These are phyloP conservation scores for Oligia strigilis DNA, from an alignment of 2,888 invertebrate genomes.

Conservation along the genomic window DNA sequence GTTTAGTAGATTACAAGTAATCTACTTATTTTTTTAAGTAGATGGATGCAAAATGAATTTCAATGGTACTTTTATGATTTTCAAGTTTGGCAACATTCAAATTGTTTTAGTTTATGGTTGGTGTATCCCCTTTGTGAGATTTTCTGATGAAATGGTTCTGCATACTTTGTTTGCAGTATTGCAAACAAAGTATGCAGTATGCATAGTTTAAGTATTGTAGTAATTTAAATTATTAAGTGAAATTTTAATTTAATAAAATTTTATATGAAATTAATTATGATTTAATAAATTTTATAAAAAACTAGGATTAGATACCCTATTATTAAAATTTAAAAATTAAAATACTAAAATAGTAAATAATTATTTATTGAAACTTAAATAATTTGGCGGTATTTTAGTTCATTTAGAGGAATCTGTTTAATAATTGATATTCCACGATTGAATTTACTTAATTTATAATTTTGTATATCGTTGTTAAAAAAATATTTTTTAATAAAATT, in stretches of 20 bases:
- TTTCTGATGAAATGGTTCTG: constrained; percentile 3
- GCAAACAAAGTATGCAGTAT: too few relatives aligned
- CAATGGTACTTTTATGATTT: constrained; percentile 12
- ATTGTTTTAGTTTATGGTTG: constrained; percentile 16
- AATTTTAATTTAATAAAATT: too few relatives aligned
- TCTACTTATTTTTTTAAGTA: too few relatives aligned
- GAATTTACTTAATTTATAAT: constrained; percentile 88
- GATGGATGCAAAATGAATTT: constrained; percentile 4
- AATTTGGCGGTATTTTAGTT: constrained; percentile 93
- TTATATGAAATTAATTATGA: too few relatives aligned
- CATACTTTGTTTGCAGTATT: neutral
- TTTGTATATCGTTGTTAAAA: constrained; percentile 88
- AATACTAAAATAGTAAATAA: constrained; percentile 90
- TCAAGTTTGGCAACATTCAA: constrained; percentile 23
- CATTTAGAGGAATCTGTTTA: constrained; percentile 93
- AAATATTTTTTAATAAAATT: constrained; percentile 85
- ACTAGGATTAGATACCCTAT: too few relatives aligned
- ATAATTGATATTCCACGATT: constrained; percentile 92
- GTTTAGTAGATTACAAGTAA: neutral
- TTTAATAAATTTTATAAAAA: too few relatives aligned
- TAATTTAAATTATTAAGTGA: too few relatives aligned
- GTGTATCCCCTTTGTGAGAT: neutral
- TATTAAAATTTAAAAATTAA: constrained; percentile 89
- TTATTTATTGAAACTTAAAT: constrained; percentile 92
- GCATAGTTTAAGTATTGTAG: too few relatives aligned